Conservation (phyloP, 2,797 vertebrate genomes). For the Sebastes jordani region DNA sequence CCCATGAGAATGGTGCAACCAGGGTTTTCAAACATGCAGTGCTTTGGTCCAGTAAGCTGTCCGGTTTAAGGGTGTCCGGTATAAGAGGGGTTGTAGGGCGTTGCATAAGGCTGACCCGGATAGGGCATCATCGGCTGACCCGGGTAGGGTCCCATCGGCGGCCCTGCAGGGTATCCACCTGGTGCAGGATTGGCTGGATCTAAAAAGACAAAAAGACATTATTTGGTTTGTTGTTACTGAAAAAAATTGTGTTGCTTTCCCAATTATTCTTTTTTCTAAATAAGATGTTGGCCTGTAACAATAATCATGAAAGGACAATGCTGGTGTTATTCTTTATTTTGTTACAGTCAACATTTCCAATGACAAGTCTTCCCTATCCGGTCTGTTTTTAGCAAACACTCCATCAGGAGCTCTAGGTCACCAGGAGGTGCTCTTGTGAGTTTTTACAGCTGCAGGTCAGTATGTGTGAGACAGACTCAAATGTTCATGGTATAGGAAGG, state of each 20-base stretch:
- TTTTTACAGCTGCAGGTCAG: background rate
- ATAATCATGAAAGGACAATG: background rate
- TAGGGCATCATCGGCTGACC: conserved; percentile 5
- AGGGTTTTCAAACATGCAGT: background rate
- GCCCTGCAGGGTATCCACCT: conserved; percentile 18
- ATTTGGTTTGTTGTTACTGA: background rate
- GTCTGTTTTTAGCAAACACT: background rate
- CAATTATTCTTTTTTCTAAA: background rate
- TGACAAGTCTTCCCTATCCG: background rate
- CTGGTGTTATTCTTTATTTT: background rate
- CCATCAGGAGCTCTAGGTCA: too few relatives aligned
- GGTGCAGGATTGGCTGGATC: conserved; percentile 46
- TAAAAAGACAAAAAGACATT: conserved; percentile 10
- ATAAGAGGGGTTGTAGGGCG: conserved; percentile 87
- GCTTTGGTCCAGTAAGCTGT: conserved; percentile 58
- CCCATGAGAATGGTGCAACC: background rate
- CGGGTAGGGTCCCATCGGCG: conserved; percentile 1
- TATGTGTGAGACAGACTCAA: background rate
- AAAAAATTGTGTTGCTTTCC: background rate
- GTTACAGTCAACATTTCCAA: background rate
- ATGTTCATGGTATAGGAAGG: background rate
- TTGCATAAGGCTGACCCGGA: background rate
- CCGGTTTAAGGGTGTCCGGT: conserved; percentile 66
- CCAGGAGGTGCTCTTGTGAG: background rate
- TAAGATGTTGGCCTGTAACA: background rate